Conservation (phyloP, 2,888 invertebrate genomes). For the Ochlodes sylvanus region DNA sequence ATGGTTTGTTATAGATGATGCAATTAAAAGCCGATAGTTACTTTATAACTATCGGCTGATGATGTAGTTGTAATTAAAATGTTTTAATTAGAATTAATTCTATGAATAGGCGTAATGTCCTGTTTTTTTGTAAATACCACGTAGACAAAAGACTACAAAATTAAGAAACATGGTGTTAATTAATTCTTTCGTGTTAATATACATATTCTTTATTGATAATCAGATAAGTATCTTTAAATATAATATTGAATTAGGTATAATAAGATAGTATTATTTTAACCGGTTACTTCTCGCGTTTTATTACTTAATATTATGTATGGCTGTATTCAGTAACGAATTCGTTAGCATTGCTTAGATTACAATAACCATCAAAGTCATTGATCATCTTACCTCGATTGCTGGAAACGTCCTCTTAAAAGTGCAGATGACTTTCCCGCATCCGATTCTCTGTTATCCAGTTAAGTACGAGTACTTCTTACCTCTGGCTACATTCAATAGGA, state of each 20-base stretch:
- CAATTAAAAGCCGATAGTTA: conserved; percentile 18
- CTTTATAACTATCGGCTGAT: conserved; percentile 13
- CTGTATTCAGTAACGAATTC: no score
- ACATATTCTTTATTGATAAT: conserved; percentile 16
- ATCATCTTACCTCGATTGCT: no score
- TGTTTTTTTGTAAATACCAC: conserved; percentile 1
- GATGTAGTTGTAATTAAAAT: conserved; percentile 19
- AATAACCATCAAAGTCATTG: no score
- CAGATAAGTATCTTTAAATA: conserved; percentile 20
- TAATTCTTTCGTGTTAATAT: conserved; percentile 23
- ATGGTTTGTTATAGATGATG: conserved; percentile 2
- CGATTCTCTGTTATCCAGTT: no score
- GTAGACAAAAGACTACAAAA: conserved; percentile 18
- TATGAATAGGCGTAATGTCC: conserved; percentile 13
- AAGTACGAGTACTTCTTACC: no score
- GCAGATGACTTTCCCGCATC: no score
- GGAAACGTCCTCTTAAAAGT: no score
- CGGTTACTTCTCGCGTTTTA: conserved; percentile 22
- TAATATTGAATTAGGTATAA: no score
- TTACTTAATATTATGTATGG: not conserved
- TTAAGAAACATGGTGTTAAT: conserved; percentile 21
- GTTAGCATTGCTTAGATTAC: no score
- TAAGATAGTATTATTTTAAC: conserved; percentile 13
- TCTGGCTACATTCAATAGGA: no score
- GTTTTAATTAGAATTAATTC: conserved; percentile 26